Percentiles rank a stretch among this genome's conserved stretches.
Conservation (phyloP, 2,888 invertebrate species). For the Drosophila subsilvestris region DNA sequence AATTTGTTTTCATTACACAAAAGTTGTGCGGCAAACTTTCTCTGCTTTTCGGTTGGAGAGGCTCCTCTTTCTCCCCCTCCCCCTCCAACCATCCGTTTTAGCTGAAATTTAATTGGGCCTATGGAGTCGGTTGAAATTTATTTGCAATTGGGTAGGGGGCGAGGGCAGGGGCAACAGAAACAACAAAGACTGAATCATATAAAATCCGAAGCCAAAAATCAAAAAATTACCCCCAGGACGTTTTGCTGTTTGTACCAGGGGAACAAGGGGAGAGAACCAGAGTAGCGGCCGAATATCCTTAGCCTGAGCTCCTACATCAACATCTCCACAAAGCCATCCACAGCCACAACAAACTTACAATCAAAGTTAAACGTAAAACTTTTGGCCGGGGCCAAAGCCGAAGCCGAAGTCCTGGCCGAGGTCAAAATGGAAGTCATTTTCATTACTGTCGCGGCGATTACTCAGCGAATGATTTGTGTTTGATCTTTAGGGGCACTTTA, state of each 20-base stretch:
- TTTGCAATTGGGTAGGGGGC: slow-evolving; percentile 21
- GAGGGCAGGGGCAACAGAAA: not conserved
- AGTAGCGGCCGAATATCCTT: not conserved
- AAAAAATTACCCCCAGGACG: slow-evolving; percentile 33
- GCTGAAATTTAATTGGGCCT: slow-evolving; percentile 43
- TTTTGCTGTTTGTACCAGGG: slow-evolving; percentile 12
- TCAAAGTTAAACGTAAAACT: slow-evolving; percentile 46
- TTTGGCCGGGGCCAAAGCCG: not conserved
- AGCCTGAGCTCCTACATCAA: not conserved
- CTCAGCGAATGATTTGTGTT: slow-evolving; percentile 51
- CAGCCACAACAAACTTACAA: slow-evolving; percentile 44
- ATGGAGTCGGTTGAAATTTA: slow-evolving; percentile 38
- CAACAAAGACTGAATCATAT: slow-evolving; percentile 44
- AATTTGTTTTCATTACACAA: slow-evolving; percentile 58
- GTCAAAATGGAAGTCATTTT: slow-evolving; percentile 27
- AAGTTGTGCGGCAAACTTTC: slow-evolving; percentile 49
- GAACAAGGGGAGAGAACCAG: not conserved
- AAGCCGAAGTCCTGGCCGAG: not conserved
- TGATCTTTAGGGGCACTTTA: slow-evolving; percentile 42
- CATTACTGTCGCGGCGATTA: slow-evolving; percentile 43
- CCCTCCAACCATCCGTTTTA: not conserved
- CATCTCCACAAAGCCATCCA: slow-evolving; percentile 1
- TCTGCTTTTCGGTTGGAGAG: slow-evolving; percentile 13
- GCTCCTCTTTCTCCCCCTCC: not conserved
- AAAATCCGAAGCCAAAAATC: slow-evolving; percentile 46